Evolutionary conservation across 37 sponge, comb jelly and placozoan genomes (phyloP).

Genomic region (Dysidea cf. avara): DNA sequence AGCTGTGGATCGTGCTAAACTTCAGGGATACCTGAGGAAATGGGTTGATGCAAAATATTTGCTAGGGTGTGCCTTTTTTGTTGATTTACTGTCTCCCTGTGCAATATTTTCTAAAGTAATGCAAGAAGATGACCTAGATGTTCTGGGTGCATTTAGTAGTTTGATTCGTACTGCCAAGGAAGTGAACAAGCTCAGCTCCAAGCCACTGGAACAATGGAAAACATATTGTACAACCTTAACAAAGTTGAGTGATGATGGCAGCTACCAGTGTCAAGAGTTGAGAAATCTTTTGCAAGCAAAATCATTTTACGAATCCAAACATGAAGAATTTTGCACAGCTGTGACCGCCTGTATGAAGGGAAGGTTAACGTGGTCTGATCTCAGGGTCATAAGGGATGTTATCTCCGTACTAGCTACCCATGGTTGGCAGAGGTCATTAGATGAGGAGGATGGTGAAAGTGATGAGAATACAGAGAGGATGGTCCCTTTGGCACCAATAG

Average conservation of each 20-base stretch:
- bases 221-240: conserved; percentile 55
- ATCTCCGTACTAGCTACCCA: conserved; percentile 56
- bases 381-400: conserved; percentile 57
- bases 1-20: conserved; percentile 1
- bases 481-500: conserved; percentile 38
- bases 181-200: conserved; percentile 52
- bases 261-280: conserved; percentile 54
- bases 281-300: conserved; percentile 33
- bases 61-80: conserved; percentile 1
- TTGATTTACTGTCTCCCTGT: conserved; percentile 1
- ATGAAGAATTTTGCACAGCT: conserved; percentile 47
- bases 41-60: conserved; percentile 14
- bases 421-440: conserved; percentile 51
- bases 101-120: background rate
- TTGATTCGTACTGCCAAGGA: conserved; percentile 53
- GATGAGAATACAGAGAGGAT: conserved; percentile 3
- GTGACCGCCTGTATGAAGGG: conserved; percentile 64
- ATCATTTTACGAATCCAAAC: conserved; percentile 39
- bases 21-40: conserved; percentile 1
- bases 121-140: conserved; percentile 29
- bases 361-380: conserved; percentile 70
- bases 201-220: conserved; percentile 55
- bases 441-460: background rate
- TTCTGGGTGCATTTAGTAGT: conserved; percentile 54
- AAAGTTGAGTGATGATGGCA: conserved; percentile 40